Evolutionary conservation across 2,113 vertebrate species (phyloP).

Genomic region (Ibidorhyncha struthersii): DNA sequence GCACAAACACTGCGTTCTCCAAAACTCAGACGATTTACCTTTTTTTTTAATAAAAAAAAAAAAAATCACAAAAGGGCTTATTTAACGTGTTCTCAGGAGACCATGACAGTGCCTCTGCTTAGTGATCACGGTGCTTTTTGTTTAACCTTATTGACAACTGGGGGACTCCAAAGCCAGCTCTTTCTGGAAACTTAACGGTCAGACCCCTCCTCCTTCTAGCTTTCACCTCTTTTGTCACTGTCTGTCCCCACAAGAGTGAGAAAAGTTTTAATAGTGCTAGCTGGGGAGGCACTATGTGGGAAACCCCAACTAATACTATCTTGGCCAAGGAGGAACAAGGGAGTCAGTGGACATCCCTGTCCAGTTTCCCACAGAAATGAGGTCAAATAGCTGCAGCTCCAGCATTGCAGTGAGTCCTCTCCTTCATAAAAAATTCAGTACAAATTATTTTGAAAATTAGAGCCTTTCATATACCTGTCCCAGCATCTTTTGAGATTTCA

Average conservation of each 20-base stretch:
- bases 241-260: neutral
- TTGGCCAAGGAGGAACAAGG: neutral
- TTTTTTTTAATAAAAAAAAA: neutral
- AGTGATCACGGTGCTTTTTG: neutral
- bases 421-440: neutral
- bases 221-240: neutral
- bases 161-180: neutral
- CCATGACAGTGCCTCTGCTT: neutral
- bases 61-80: neutral
- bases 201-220: neutral
- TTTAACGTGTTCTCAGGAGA: neutral
- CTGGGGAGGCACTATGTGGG: neutral
- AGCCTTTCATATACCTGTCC: neutral
- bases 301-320: neutral
- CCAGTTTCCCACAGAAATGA: neutral
- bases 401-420: neutral
- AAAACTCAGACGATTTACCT: neutral
- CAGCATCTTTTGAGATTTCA: neutral
- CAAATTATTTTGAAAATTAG: neutral
- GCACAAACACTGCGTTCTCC: neutral
- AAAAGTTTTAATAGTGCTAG: neutral
- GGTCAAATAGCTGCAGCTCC: neutral
- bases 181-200: neutral
- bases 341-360: neutral
- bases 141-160: neutral